Evolutionary conservation across 2,113 vertebrate species (phyloP).

Genomic region (Mesoclemmys tuberculata): DNA sequence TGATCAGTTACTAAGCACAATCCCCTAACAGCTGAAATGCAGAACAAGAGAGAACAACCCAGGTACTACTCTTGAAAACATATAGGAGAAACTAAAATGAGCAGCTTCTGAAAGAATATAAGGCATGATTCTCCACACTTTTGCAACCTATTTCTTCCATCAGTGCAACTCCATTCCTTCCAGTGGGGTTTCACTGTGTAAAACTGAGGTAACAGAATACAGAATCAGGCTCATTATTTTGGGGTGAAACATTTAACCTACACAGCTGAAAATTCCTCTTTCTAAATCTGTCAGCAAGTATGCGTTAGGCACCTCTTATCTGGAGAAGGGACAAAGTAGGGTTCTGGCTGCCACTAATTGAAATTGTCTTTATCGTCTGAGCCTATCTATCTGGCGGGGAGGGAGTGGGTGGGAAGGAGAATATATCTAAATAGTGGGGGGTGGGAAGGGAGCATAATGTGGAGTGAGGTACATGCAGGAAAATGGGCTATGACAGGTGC

Average conservation of each 20-base stretch:
- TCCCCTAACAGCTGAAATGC: neutral
- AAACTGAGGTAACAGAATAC: neutral
- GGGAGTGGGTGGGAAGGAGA: neutral
- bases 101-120: neutral
- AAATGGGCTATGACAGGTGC: slow-evolving; percentile 60
- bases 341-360: neutral
- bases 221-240: neutral
- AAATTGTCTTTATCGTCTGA: slow-evolving; percentile 36
- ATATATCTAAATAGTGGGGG: neutral
- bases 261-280: neutral
- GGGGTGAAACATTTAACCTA: neutral
- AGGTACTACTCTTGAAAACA: neutral
- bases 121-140: neutral
- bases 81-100: neutral
- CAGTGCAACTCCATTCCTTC: neutral
- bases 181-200: fast-evolving
- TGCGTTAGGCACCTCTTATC: neutral
- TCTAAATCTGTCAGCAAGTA: slow-evolving; percentile 1
- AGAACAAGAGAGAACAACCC: neutral
- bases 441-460: neutral
- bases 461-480: slow-evolving; percentile 32
- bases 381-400: neutral
- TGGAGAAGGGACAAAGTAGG: neutral
- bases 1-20: neutral
- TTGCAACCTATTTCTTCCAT: neutral